Conservation (phyloP, 2,113 vertebrate species). For the Amazona guildingii region DNA sequence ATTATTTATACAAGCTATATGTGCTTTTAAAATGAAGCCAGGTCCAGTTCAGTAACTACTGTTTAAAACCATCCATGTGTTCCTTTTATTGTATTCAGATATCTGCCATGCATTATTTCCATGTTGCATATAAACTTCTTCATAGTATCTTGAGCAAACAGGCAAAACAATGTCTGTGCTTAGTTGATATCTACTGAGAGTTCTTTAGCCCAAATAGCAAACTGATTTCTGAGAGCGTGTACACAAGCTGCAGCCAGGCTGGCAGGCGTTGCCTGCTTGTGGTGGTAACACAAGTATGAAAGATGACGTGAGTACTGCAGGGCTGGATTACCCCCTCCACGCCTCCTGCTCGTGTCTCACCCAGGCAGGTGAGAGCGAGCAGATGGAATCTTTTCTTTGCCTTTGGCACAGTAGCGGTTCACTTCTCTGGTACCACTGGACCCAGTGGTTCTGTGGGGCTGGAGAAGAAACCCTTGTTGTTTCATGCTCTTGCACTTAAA, state of each 20-base stretch:
- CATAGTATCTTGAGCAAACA: background rate
- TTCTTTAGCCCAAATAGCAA: background rate
- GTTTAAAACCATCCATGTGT: background rate
- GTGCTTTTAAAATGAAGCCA: background rate
- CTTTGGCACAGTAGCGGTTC: accelerated
- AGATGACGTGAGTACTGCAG: background rate
- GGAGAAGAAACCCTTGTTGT: background rate
- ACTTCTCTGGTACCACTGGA: background rate
- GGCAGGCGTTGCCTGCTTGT: background rate
- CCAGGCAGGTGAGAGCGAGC: background rate
- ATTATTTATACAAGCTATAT: accelerated
- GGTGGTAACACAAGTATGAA: background rate
- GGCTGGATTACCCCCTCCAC: background rate
- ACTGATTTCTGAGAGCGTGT: background rate
- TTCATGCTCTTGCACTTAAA: background rate
- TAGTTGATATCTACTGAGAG: background rate
- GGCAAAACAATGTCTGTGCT: background rate
- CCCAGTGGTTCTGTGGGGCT: background rate
- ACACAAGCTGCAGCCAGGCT: background rate
- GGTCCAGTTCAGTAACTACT: background rate
- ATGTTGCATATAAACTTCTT: background rate
- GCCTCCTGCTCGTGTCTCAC: background rate
- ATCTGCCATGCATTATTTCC: background rate
- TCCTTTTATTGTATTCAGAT: background rate
- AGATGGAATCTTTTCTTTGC: background rate